These are phyloP conservation scores for Alligator mississippiensis DNA, from an alignment of 2,113 vertebrate genomes.

Conservation along the genomic window DNA sequence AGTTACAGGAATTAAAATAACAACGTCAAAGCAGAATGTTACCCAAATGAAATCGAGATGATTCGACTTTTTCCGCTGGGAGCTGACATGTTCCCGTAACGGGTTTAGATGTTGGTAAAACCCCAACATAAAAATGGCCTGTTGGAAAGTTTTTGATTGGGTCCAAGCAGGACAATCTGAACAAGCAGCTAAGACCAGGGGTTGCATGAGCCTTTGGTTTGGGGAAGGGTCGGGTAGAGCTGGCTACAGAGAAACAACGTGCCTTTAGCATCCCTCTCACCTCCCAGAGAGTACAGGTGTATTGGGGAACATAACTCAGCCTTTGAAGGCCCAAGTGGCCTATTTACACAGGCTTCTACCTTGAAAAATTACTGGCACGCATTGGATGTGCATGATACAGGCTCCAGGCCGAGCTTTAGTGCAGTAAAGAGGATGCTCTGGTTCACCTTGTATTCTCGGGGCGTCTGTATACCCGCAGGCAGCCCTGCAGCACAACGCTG, in stretches of 20 bases:
- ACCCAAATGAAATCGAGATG: too few species aligned
- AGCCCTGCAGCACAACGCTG: not conserved
- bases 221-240: not conserved
- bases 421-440: too few species aligned
- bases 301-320: not conserved
- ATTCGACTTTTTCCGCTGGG: not conserved
- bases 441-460: not conserved
- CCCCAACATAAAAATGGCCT: not conserved
- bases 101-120: not conserved
- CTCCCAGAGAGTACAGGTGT: not conserved
- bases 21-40: not conserved
- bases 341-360: not conserved
- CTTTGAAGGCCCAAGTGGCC: not conserved
- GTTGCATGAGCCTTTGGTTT: not conserved
- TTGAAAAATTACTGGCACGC: not conserved
- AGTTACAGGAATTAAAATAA: not conserved
- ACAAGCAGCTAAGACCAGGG: not conserved
- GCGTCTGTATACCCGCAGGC: not conserved
- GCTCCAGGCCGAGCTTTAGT: not conserved
- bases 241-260: not conserved
- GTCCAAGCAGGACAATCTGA: not conserved
- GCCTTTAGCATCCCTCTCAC: not conserved
- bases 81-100: not conserved
- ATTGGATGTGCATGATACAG: not conserved
- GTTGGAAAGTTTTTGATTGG: not conserved